Conservation (phyloP, 2,113 vertebrate genomes). For the Thunnus thynnus region DNA sequence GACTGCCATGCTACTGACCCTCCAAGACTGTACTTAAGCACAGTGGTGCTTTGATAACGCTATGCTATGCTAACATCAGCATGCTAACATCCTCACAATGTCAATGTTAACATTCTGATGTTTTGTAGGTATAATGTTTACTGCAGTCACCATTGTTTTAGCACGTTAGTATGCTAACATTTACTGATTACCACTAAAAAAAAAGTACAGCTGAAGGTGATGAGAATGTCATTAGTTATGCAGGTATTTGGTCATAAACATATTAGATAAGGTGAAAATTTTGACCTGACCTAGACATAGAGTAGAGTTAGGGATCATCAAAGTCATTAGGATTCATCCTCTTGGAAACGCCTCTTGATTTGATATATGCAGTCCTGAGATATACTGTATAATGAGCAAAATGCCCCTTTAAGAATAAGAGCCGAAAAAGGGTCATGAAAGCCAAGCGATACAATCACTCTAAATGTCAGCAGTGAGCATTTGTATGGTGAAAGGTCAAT, state of each 20-base stretch:
- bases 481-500: conserved; percentile 62
- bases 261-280: too few relatives aligned
- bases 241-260: too few relatives aligned
- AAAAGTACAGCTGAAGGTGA: neutral
- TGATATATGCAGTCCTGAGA: conserved; percentile 2
- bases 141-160: too few relatives aligned
- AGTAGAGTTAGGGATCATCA: too few relatives aligned
- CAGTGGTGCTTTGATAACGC: neutral
- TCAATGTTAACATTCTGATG: neutral
- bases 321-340: too few relatives aligned
- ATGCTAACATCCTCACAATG: neutral
- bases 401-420: conserved; percentile 29
- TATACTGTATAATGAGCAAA: conserved; percentile 28
- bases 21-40: neutral
- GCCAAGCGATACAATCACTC: conserved; percentile 43
- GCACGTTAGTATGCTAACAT: too few relatives aligned
- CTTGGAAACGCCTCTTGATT: too few relatives aligned
- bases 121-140: neutral
- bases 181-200: too few relatives aligned
- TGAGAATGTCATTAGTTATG: too few relatives aligned
- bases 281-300: too few relatives aligned
- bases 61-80: neutral
- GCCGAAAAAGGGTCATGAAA: conserved; percentile 52
- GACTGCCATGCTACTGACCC: too few relatives aligned
- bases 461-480: conserved; percentile 63